Evolutionary conservation across 2,113 vertebrate genomes (phyloP), one percentile per base, ranked within the genome.

Genomic region (Gymnobelideus leadbeateri): DNA sequence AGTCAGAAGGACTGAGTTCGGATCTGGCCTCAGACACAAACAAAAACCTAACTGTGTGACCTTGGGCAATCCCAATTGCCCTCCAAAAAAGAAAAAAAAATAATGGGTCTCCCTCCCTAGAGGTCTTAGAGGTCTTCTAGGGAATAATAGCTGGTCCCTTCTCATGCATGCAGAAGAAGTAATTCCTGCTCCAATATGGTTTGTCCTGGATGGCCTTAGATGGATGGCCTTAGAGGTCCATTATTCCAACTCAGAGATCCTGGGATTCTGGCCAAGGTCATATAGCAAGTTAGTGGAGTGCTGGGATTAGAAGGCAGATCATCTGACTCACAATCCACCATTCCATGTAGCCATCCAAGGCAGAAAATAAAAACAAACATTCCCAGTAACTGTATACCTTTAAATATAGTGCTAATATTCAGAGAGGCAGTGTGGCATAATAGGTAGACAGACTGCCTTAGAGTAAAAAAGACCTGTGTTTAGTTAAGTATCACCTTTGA

Each of bases 291-390:
- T 19, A 28, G 25, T 0, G 47, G 61, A 11, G 89, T 26, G 12
- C 53, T 3, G 2, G 10, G 21, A 12, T 26, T 0, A 49, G 92
- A 84, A 51, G 14, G n/a, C 26, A 19, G 47, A 26, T 19, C 21
- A 8, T 47, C 21, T 7, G 49, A 37, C 12, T 3, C 28, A 50
- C 5, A 1, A 2, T 19, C 23, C 93, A 46, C 21, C 28, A 9
- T 10, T n/a, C n/a, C 68, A 46, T 8, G 0, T 19, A 0, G 14
- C 0, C 2, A 16, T 2, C 16, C 90, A 23, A 11, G 6, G 37
- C 0, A 28, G 12, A 6, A 19, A 19, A 23, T 93, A 19, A 31
- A 6, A 24, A 31, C 26, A 1, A 54, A 31, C 11, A 47, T 11
- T 49, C 25, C 31, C 0, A 49, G 57, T 21, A 0, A 12, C n/a